A percentile compares a stretch with the other conserved stretches of the same genome.
Conservation (phyloP, 1,140 invertebrate species). For the Nylanderia fulva region DNA sequence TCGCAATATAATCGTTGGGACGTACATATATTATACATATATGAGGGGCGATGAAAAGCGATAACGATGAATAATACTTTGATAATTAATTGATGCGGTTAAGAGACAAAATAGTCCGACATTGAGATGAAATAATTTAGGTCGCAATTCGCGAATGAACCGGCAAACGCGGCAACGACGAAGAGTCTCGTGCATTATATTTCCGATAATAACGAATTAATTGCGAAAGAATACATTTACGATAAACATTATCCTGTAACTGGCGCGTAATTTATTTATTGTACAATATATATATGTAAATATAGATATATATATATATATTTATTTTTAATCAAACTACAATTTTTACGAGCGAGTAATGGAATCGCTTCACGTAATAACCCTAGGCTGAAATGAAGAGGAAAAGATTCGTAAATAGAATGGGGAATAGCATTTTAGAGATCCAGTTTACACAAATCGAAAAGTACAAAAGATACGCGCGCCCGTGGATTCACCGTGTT, state of each 20-base stretch:
- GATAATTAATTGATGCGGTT: slow-evolving; percentile 31
- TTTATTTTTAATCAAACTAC: not conserved
- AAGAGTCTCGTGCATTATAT: slow-evolving; percentile 20
- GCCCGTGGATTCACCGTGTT: not conserved
- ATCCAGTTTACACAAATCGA: slow-evolving; percentile 16
- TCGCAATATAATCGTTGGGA: not conserved
- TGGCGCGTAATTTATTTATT: slow-evolving; percentile 10
- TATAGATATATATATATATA: too few species aligned
- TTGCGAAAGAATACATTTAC: slow-evolving; percentile 34
- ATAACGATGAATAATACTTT: slow-evolving; percentile 15
- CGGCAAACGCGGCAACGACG: not conserved
- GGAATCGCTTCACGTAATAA: not conserved
- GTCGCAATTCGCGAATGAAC: not conserved
- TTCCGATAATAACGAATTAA: slow-evolving; percentile 44
- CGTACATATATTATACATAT: too few species aligned
- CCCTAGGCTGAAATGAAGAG: not conserved
- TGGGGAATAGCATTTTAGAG: not conserved
- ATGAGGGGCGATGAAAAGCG: not conserved
- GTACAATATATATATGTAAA: not conserved
- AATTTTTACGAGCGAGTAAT: slow-evolving; percentile 25
- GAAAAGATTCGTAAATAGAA: not conserved
- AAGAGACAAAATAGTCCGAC: slow-evolving; percentile 13
- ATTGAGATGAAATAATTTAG: slow-evolving; percentile 14
- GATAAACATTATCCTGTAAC: slow-evolving; percentile 35
- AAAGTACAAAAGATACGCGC: slow-evolving; percentile 4